These are phyloP conservation scores for Acleris emargana DNA, from an alignment of 2,888 invertebrate species.

Conservation along the genomic window DNA sequence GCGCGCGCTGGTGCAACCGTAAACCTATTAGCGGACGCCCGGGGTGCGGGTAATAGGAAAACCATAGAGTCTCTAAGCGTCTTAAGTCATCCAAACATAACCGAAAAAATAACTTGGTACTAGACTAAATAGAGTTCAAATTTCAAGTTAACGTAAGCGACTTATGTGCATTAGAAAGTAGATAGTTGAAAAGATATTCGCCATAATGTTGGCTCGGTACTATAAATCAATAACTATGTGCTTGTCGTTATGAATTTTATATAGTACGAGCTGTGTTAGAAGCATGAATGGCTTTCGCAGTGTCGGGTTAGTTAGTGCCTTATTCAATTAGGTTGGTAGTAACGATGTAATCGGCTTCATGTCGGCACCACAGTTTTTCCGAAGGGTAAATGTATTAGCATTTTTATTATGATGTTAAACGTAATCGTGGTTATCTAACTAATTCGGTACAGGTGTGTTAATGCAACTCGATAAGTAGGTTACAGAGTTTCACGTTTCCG, in stretches of 20 bases:
- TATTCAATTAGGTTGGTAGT: too few relatives aligned
- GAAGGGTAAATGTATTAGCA: constrained; percentile 48
- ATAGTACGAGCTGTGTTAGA: too few relatives aligned
- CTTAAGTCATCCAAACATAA: too few relatives aligned
- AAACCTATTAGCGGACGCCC: constrained; percentile 70
- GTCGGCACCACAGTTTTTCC: constrained; percentile 37
- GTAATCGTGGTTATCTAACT: constrained; percentile 16
- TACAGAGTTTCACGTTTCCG: constrained; percentile 33
- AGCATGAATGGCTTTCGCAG: too few relatives aligned
- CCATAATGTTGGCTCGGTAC: constrained; percentile 13
- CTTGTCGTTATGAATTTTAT: too few relatives aligned
- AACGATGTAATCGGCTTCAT: constrained; percentile 39
- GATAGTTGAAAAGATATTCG: constrained; percentile 40
- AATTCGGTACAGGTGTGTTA: constrained; percentile 19
- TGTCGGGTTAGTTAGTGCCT: too few relatives aligned
- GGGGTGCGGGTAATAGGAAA: constrained; percentile 56
- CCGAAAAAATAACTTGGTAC: too few relatives aligned
- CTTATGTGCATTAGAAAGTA: too few relatives aligned
- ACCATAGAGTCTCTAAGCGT: too few relatives aligned
- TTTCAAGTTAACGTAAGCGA: too few relatives aligned
- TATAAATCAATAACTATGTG: constrained; percentile 1
- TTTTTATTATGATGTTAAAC: constrained; percentile 45
- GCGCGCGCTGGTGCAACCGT: constrained; percentile 70
- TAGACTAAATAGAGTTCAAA: too few relatives aligned
- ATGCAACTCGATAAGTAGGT: neutral